Evolutionary conservation across 2,797 vertebrate genomes (phyloP), one percentile per base, ranked within the genome.

Genomic region (Sarcophilus harrisii): DNA sequence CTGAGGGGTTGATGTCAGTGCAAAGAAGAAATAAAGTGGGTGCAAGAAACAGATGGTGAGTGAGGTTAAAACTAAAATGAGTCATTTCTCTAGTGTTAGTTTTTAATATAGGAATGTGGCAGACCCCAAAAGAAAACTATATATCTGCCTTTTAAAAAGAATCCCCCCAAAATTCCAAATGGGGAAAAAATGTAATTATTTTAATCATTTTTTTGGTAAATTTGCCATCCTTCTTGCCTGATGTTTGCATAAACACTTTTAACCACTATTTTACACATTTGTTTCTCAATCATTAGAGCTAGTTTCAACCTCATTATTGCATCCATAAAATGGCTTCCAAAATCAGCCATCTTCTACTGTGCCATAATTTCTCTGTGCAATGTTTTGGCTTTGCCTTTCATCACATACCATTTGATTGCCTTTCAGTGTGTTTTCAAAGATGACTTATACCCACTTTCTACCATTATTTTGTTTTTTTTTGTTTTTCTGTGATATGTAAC

Each of bases 51-150:
- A 97, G 95, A 96, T 92, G 55, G 30, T 96, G 18, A 93, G 52
- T 92, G 94, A 92, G 92, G 32, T 94, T 97, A 96, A 95, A 62
- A 3, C 92, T 55, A 58, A 81, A 8, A 30, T 92, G 95, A 97
- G 52, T 96, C 60, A 91, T 87, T 95, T 93, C 54, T 97, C 81
- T 90, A 96, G 54, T 66, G 92, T 97, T 97, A 90, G n/a, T 94
- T 96, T 97, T 95, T 96, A 32, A 92, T 93, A 32, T 59, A 95
- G 91, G 93, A 95, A 95, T 94, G 91, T 91, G 93, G 91, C 66
- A n/a, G 94, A 94, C 93, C 96, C 96, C 92, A 60, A 45, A 96
- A 93, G 94, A 96, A 96, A 95, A 94, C 57, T 58, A 91, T 92
- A 62, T 96, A 45, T 87, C 95, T 97, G 90, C 93, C 21, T 32